Percentiles rank a stretch among this genome's conserved stretches.
Evolutionary conservation across 2,113 vertebrate genomes (phyloP).

Genomic region (Ammodytes marinus): DNA sequence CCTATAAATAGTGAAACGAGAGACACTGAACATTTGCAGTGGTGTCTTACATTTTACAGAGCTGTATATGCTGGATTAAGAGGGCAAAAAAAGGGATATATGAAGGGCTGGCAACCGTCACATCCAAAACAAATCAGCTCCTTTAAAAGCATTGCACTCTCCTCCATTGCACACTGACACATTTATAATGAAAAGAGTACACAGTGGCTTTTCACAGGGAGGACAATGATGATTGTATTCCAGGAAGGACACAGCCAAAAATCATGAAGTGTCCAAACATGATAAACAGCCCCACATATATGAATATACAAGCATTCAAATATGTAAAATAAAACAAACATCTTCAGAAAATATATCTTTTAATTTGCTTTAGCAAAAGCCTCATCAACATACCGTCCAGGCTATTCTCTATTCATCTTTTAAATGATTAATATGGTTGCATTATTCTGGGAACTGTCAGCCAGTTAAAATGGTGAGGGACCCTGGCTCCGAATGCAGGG

Average conservation of each 20-base stretch:
- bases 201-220: background rate
- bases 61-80: background rate
- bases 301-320: background rate
- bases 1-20: too few relatives aligned
- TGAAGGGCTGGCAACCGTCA: background rate
- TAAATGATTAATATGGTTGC: conserved; percentile 18
- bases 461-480: background rate
- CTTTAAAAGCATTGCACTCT: background rate
- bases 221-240: conserved; percentile 2
- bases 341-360: background rate
- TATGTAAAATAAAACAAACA: background rate
- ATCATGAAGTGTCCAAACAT: background rate
- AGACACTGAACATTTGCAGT: too few relatives aligned
- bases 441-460: background rate
- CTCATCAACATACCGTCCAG: background rate
- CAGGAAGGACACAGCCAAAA: conserved; percentile 20
- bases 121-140: background rate
- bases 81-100: background rate
- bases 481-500: conserved; percentile 9
- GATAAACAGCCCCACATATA: conserved; percentile 4
- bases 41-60: too few relatives aligned
- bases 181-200: conserved; percentile 5
- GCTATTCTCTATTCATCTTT: too few relatives aligned
- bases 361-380: background rate
- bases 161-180: conserved; percentile 2